Evolutionary conservation across 2,888 invertebrate species (phyloP).

Genomic region (Sacculina carcini): DNA sequence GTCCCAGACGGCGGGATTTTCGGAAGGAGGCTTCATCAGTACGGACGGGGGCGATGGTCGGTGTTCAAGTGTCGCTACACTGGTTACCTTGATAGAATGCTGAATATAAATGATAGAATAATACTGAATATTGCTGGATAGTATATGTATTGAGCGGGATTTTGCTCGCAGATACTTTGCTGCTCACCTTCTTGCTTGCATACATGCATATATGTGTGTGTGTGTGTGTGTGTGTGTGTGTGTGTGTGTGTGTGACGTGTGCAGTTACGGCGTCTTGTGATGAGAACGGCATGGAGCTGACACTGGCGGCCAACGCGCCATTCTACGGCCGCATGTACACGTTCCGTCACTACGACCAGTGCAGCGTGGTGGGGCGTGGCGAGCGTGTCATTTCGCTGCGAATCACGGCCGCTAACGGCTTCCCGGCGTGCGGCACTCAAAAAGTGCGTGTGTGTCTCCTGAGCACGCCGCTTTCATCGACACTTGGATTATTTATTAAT

Average conservation of each 20-base stretch:
- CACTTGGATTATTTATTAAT: no score
- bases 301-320: conserved; percentile 57
- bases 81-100: no score
- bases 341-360: conserved; percentile 66
- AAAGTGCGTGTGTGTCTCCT: conserved; percentile 26
- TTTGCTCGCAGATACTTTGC: background rate
- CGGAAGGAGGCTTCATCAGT: background rate
- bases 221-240: conserved; percentile 5
- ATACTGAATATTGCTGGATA: background rate
- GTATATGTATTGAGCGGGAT: background rate
- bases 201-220: conserved; percentile 5
- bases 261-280: conserved; percentile 26
- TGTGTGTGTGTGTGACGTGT: background rate
- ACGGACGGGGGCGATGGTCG: conserved; percentile 34
- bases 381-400: conserved; percentile 53
- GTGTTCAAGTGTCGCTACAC: background rate
- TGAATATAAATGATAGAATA: background rate
- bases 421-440: conserved; percentile 75
- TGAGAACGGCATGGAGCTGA: conserved; percentile 83
- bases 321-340: conserved; percentile 74
- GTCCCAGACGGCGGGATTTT: no score
- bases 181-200: background rate
- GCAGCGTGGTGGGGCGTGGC: conserved; percentile 73
- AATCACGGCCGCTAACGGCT: conserved; percentile 70
- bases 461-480: no score